phyloP scores from a whole-genome alignment of 2,888 invertebrate species.

The Halocaridina rubra region DNA sequence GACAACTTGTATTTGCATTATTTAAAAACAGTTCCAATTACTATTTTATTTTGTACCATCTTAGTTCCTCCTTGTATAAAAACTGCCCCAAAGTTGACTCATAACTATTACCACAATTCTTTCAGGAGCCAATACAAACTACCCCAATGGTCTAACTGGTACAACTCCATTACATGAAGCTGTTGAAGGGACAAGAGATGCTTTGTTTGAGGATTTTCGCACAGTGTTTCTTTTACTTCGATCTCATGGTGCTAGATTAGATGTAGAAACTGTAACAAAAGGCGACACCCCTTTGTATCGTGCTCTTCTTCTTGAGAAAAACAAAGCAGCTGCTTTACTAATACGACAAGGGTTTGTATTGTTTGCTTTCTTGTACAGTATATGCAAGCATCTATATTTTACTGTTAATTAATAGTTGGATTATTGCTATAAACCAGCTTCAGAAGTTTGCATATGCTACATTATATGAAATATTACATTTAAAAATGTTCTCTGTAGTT shows the following conservation, averaged over 20 bases:
- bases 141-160: conserved; percentile 72
- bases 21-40: no score
- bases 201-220: conserved; percentile 70
- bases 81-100: no score
- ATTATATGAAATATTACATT: no score
- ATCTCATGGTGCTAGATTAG: conserved; percentile 71
- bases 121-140: conserved; percentile 74
- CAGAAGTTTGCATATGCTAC: no score
- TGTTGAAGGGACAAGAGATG: conserved; percentile 73
- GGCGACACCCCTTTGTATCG: conserved; percentile 73
- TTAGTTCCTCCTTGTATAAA: no score
- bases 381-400: no score
- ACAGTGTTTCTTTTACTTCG: conserved; percentile 72
- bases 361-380: no score
- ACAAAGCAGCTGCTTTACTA: conserved; percentile 72
- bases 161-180: conserved; percentile 76
- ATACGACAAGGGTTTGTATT: conserved; percentile 72
- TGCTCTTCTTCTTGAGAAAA: conserved; percentile 72
- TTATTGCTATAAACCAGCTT: no score
- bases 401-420: no score
- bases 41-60: no score
- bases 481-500: no score
- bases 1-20: no score
- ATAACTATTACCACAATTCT: conserved; percentile 56
- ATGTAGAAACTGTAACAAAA: conserved; percentile 67